Evolutionary conservation across 2,888 invertebrate species (phyloP), one percentile per base, ranked within the genome.

Genomic region (Ophraella communa): DNA sequence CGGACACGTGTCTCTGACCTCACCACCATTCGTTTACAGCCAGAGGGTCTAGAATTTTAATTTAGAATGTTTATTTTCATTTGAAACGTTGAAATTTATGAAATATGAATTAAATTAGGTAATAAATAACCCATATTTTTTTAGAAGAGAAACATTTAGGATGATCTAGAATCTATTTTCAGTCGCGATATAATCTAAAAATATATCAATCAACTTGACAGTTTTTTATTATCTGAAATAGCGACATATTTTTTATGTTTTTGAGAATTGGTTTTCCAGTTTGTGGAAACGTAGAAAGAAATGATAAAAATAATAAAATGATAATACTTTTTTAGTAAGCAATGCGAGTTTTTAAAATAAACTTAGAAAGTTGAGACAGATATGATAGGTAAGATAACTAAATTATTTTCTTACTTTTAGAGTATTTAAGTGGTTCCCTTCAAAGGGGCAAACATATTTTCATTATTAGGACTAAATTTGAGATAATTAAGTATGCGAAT

Each of bases 91-190:
- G 39, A 39, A 14, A 39, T 45, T 17, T 27, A 27, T 51, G 49
- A 51, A 51, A 51, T 51, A 51, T 51, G 49, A 27, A 51, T 51
- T 51, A 17, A 24, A 51, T 11, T 10, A 24, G 27, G 49, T 27
- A 14, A 51, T 51, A 51, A 51, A 17, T 51, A 20, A 51, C 30
- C 7, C 39, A 39, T 14, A 14, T 14, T 39, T 24, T 51, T 27
- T 17, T 17, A 51, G 24, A 27, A 20, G n/a, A 27, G 27, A 51
- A 8, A 27, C 27, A 27, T 27, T 51, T 49, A 49, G 14, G 3
- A 23, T 24, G 24, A 14, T 3, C 10, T 14, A 2, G 39, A 8
- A 17, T 14, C 39, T 39, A 39, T 39, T 39, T 39, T 8, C 14
- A 39, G 39, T 14, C 1, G n/a, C 39, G 2, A 39, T 4, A 39